These are phyloP conservation scores for Thecocarcelia acutangulata DNA, from an alignment of 2,888 invertebrate species.

Conservation along the genomic window DNA sequence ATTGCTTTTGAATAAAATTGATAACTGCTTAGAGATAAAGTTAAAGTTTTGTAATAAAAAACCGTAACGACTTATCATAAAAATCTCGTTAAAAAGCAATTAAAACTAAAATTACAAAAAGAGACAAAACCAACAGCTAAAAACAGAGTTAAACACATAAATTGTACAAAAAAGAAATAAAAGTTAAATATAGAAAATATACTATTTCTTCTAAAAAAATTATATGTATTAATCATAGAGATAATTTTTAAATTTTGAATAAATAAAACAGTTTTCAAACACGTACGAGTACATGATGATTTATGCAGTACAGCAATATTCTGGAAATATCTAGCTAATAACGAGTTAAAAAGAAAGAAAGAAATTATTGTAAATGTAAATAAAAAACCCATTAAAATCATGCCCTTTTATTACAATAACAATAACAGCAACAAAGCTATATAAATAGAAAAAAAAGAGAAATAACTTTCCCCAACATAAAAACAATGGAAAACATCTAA, in stretches of 20 bases:
- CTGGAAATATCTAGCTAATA: constrained; percentile 5
- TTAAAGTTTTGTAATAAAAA: too few relatives aligned
- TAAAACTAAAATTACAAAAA: too few relatives aligned
- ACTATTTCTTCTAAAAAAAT: constrained; percentile 7
- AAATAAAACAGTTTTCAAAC: not conserved
- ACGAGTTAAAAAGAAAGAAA: not conserved
- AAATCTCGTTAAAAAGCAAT: too few relatives aligned
- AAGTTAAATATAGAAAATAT: not conserved
- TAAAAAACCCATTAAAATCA: constrained; percentile 43
- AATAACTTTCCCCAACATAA: constrained; percentile 53
- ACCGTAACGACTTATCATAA: too few relatives aligned
- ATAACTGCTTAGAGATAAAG: too few relatives aligned
- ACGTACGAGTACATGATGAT: constrained; percentile 9
- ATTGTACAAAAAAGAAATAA: too few relatives aligned
- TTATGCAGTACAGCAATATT: not conserved
- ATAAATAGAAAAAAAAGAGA: constrained; percentile 4
- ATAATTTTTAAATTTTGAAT: constrained; percentile 26
- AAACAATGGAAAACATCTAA: constrained; percentile 29
- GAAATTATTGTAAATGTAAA: not conserved
- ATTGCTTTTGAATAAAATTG: too few relatives aligned
- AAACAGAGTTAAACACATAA: too few relatives aligned
- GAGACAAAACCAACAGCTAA: too few relatives aligned
- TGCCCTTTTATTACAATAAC: constrained; percentile 50
- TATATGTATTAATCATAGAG: constrained; percentile 2
- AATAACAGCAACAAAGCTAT: too few relatives aligned